Conservation (phyloP, 2,113 vertebrate genomes). For the Trematomus loennbergii region DNA sequence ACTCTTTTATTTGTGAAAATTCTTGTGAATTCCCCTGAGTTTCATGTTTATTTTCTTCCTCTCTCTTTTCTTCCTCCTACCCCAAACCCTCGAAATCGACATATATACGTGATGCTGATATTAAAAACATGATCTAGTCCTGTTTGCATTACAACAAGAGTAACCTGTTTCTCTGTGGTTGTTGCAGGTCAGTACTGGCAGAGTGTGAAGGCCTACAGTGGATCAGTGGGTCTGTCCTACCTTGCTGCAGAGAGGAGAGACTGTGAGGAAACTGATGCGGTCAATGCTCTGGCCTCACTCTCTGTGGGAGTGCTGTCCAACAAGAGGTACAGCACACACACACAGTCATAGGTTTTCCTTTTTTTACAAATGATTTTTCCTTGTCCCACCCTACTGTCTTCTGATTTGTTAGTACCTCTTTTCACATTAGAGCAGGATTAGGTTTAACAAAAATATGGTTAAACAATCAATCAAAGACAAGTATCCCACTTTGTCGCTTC, state of each 20-base stretch:
- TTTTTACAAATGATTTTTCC: too few species aligned
- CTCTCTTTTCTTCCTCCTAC: background rate
- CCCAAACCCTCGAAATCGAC: background rate
- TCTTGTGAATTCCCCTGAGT: background rate
- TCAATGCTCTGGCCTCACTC: constrained; percentile 93
- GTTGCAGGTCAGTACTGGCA: constrained; percentile 93
- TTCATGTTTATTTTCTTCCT: background rate
- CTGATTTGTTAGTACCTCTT: too few species aligned
- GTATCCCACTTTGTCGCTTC: background rate
- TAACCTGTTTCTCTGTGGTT: constrained; percentile 17
- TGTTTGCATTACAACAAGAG: background rate
- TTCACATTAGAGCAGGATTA: too few species aligned
- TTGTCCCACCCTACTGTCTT: too few species aligned
- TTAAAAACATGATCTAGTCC: too few species aligned
- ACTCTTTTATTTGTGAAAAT: background rate
- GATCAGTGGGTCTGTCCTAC: constrained; percentile 87
- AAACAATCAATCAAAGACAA: background rate
- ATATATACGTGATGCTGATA: background rate
- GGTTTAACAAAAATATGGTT: background rate
- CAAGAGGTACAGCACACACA: constrained; percentile 84
- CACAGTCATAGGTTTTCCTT: background rate
- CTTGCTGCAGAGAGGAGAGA: constrained; percentile 88
- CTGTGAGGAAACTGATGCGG: constrained; percentile 92
- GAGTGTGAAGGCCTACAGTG: constrained; percentile 85
- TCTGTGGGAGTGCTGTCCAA: constrained; percentile 89